Evolutionary conservation across 2,113 vertebrate species (phyloP), one percentile per base, ranked within the genome.

Genomic region (Cyprinus carpio): DNA sequence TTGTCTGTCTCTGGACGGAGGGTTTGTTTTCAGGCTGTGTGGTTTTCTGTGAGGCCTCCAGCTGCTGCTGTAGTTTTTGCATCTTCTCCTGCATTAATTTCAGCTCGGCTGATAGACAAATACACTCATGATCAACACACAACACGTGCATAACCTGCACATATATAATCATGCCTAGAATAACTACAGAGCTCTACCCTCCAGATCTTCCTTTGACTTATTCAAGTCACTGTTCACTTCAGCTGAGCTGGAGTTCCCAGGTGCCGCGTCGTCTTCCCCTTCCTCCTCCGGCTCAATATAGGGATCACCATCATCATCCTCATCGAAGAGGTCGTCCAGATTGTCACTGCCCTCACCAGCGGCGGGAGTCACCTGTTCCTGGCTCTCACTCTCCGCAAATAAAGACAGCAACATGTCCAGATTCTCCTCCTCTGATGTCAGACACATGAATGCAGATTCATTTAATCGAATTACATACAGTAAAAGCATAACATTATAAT

Each of bases 301-400:
- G 74, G 94, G 96, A 79, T 96, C 96, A 49, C 91, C 93, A 0
- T 93, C 94, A 4, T 94, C 93, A 23, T 95, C 95, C 25, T 88
- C 89, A 18, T 98, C 97, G 58, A 99, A 99, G 40, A 98, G 94
- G 18, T 92, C 94, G 4, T 98, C 95, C 0, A 96, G 94, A 20
- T 95, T 88, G 2, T 96, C 86, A 7, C 11, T 84, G n/a, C 80
- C 85, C 20, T 94, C 91, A 86, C 67, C 74, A 34, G 77, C 6
- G 3, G 20, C 75, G 8, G 77, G 84, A 11, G 92, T 89, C 46
- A 91, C 78, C 3, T 84, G 85, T 74, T 84, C 87, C 2, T 88
- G 29, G 1, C 82, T 89, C 84, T 95, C 93, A 0, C 83, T 96
- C 90, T 98, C 97, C 34, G 93, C 95, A 86, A 99, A 90, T 56